Percentiles rank a stretch among this genome's conserved stretches.
Conservation (phyloP, 2,797 vertebrate genomes). For the Aldrovandia affinis region DNA sequence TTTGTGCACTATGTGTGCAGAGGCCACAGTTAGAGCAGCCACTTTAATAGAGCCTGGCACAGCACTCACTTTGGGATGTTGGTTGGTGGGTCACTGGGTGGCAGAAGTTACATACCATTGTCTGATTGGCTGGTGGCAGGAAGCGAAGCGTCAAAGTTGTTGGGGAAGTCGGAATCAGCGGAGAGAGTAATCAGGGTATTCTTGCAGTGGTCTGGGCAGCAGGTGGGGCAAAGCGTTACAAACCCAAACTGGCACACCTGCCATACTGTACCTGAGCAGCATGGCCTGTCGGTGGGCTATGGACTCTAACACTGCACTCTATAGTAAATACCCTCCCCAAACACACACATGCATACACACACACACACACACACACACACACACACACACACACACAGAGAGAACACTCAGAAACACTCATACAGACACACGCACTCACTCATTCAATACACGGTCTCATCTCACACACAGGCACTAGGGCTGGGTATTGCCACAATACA, state of each 20-base stretch:
- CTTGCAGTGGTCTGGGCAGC: slow-evolving; percentile 92
- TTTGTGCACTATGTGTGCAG: no score
- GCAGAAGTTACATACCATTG: slow-evolving; percentile 83
- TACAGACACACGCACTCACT: neutral
- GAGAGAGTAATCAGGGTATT: slow-evolving; percentile 84
- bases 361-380: neutral
- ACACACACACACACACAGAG: neutral
- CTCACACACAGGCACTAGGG: neutral
- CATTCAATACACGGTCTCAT: neutral
- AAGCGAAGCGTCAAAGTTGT: slow-evolving; percentile 74
- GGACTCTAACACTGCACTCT: no score
- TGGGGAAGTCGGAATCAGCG: slow-evolving; percentile 73
- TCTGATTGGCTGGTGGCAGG: slow-evolving; percentile 73
- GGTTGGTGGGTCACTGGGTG: slow-evolving; percentile 49
- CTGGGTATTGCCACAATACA: no score
- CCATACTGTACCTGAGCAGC: no score
- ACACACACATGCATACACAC: neutral
- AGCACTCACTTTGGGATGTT: slow-evolving; percentile 15
- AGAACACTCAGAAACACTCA: neutral
- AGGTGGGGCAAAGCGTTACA: slow-evolving; percentile 81
- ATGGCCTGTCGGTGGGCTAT: no score
- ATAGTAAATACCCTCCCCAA: neutral
- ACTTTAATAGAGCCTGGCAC: no score
- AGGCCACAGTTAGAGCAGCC: no score
- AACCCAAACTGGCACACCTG: slow-evolving; percentile 17